Conservation (phyloP, 2,888 invertebrate genomes). For the Cenopis cana region DNA sequence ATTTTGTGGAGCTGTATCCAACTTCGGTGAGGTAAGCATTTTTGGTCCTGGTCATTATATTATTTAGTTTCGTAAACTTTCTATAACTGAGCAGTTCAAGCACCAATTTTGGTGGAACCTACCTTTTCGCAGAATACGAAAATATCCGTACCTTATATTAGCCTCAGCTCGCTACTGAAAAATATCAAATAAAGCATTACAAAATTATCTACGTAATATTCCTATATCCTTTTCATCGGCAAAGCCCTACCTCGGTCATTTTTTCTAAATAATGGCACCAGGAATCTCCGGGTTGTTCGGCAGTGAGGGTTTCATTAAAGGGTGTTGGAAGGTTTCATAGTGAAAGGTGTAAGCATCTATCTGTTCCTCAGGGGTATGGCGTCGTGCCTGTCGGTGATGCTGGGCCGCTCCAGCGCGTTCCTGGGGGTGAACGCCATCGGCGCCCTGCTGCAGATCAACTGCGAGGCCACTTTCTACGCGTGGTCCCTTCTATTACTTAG, state of each 20-base stretch:
- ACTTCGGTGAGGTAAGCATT: conserved; percentile 73
- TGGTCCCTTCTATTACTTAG: conserved; percentile 80
- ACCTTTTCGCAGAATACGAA: no score
- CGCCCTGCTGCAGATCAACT: conserved; percentile 85
- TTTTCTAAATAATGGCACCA: no score
- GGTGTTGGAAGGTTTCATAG: neutral
- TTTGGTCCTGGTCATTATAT: no score
- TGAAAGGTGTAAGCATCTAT: neutral
- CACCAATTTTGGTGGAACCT: no score
- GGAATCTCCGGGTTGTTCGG: no score
- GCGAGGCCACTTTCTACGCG: conserved; percentile 86
- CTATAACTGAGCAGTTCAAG: no score
- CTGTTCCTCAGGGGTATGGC: conserved; percentile 83
- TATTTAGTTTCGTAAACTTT: no score
- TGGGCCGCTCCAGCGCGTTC: conserved; percentile 87
- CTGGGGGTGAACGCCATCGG: conserved; percentile 87
- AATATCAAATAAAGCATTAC: neutral
- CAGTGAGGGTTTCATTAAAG: no score
- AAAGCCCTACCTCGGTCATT: no score
- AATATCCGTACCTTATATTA: no score
- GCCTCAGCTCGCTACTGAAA: no score
- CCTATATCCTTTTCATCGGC: no score
- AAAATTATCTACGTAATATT: neutral
- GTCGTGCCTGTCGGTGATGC: conserved; percentile 86
- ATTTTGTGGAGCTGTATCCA: conserved; percentile 79